These are phyloP conservation scores for Pterostichus niger DNA, from an alignment of 2,888 invertebrate species.

Conservation along the genomic window DNA sequence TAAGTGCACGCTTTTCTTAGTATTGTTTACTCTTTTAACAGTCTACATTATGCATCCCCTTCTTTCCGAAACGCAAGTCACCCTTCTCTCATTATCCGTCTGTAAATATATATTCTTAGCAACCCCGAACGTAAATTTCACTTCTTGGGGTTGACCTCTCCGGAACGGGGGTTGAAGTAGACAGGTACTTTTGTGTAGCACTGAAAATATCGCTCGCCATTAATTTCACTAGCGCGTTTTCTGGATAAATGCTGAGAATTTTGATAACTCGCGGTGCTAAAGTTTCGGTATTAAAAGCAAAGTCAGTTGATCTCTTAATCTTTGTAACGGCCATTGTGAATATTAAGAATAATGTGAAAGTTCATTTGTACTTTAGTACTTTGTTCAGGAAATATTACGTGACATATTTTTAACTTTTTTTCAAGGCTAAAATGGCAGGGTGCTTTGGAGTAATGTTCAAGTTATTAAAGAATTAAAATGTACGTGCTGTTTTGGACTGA, in stretches of 20 bases:
- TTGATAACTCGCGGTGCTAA: conserved; percentile 26
- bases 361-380: background rate
- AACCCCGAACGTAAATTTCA: conserved; percentile 1
- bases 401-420: conserved; percentile 6
- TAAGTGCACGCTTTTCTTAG: background rate
- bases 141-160: too few relatives aligned
- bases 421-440: background rate
- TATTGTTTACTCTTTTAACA: conserved; percentile 19
- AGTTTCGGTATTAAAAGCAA: conserved; percentile 33
- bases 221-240: conserved; percentile 1
- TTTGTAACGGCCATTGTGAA: conserved; percentile 37
- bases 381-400: background rate
- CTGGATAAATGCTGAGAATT: conserved; percentile 19
- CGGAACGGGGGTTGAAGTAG: background rate
- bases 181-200: conserved; percentile 9
- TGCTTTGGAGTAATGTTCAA: conserved; percentile 7
- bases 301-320: conserved; percentile 30
- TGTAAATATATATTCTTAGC: conserved; percentile 14
- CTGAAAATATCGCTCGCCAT: conserved; percentile 4
- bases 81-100: conserved; percentile 12
- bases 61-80: conserved; percentile 1
- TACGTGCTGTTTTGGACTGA: too few relatives aligned
- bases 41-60: background rate
- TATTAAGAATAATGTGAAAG: conserved; percentile 42
- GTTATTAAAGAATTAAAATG: conserved; percentile 5